These are phyloP conservation scores for Sialis lutaria DNA, from an alignment of 2,888 invertebrate genomes.

Conservation along the genomic window DNA sequence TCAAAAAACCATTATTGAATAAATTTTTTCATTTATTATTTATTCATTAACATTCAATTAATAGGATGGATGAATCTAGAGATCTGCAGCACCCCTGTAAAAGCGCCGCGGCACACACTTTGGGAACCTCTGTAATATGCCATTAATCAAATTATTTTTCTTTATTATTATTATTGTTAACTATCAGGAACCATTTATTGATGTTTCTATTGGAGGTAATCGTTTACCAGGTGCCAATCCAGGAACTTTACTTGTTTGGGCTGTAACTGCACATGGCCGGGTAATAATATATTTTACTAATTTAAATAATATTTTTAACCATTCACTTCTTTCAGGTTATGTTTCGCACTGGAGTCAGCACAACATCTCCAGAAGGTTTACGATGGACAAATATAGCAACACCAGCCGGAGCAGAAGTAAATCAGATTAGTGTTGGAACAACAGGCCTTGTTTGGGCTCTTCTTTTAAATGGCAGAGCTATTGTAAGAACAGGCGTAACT, in stretches of 20 bases:
- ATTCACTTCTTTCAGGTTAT: conserved; percentile 39
- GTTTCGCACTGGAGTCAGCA: conserved; percentile 67
- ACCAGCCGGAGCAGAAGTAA: conserved; percentile 63
- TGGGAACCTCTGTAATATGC: no score
- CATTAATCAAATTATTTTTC: no score
- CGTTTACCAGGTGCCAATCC: conserved; percentile 59
- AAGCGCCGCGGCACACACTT: no score
- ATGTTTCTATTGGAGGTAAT: conserved; percentile 74
- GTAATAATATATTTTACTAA: conserved; percentile 22
- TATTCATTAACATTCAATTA: no score
- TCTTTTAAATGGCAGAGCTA: conserved; percentile 64
- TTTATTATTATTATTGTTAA: no score
- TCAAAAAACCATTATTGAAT: no score
- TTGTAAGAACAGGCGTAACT: conserved; percentile 70
- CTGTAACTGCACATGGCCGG: conserved; percentile 79
- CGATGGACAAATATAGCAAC: conserved; percentile 68
- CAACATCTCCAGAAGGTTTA: conserved; percentile 70
- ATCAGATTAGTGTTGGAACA: conserved; percentile 71
- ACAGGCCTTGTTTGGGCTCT: conserved; percentile 79
- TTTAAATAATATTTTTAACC: not conserved
- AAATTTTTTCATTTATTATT: no score
- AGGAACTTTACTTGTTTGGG: conserved; percentile 75
- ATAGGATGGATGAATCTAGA: no score
- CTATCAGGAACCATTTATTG: conserved; percentile 74
- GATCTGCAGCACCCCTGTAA: no score